Percentiles rank a stretch among this genome's conserved stretches.
These are phyloP conservation scores for Rousettus madagascariensis DNA, from an alignment of 2,797 vertebrate species.

Conservation along the genomic window DNA sequence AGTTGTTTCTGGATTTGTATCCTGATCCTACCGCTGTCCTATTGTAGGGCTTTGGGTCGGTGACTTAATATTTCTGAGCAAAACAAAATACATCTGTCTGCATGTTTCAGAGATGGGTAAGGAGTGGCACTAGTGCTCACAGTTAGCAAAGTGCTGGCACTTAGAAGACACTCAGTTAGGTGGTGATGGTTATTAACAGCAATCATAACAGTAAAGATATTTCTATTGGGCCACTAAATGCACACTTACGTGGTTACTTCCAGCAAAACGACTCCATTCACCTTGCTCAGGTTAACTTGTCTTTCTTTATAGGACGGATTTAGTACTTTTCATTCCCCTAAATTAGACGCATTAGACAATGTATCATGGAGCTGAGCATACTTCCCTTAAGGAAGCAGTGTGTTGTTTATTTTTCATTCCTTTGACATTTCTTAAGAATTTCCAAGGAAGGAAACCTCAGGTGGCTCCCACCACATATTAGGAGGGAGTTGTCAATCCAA, in stretches of 20 bases:
- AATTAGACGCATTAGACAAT: constrained; percentile 1
- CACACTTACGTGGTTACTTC: background rate
- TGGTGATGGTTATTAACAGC: background rate
- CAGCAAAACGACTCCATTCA: background rate
- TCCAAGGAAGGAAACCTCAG: background rate
- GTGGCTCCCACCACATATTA: background rate
- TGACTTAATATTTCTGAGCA: constrained; percentile 28
- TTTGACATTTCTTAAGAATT: constrained; percentile 25
- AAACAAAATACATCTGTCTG: background rate
- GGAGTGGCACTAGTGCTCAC: background rate
- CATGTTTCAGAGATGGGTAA: background rate
- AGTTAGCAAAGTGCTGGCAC: background rate
- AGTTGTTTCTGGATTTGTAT: background rate
- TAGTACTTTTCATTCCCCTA: background rate
- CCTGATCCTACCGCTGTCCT: background rate
- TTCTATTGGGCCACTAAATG: background rate
- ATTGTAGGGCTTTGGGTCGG: background rate
- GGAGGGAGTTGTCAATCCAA: background rate
- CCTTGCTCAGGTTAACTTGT: background rate
- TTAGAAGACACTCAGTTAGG: background rate
- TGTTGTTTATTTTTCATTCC: constrained; percentile 36
- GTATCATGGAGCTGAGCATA: background rate
- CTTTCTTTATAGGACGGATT: constrained; percentile 30
- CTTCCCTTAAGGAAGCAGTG: background rate
- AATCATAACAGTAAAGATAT: background rate